Evolutionary conservation across 2,113 vertebrate species (phyloP).

Genomic region (Thomomys bottae): DNA sequence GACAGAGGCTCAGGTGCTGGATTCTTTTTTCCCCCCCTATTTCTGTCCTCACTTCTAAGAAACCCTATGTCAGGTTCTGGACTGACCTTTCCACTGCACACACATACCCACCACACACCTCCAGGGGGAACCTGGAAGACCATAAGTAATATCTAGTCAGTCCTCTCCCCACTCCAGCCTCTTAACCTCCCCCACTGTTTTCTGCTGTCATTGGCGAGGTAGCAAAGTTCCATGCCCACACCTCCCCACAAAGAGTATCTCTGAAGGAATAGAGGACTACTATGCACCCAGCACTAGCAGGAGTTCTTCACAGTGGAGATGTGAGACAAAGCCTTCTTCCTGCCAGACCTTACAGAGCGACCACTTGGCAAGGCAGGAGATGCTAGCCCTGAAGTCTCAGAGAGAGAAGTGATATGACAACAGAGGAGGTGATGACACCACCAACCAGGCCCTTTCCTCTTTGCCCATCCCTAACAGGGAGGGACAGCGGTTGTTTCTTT

Average conservation of each 20-base stretch:
- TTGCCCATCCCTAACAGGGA: not conserved
- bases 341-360: not conserved
- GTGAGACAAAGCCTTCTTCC: not conserved
- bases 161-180: not conserved
- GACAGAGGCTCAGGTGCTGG: constrained; percentile 7
- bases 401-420: not conserved
- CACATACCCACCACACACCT: not conserved
- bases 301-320: not conserved
- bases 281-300: not conserved
- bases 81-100: not conserved
- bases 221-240: not conserved
- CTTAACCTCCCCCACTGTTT: not conserved
- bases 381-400: not conserved
- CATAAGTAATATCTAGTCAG: not conserved
- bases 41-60: not conserved
- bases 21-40: not conserved
- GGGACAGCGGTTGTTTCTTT: not conserved
- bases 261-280: not conserved
- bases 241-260: not conserved
- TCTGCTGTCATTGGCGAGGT: not conserved
- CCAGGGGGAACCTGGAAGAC: not conserved
- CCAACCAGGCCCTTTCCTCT: not conserved
- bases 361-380: not conserved
- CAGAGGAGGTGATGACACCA: not conserved
- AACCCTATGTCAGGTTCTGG: not conserved